phyloP scores from a whole-genome alignment of 1,140 invertebrate genomes.

The Brachionus plicatilis region DNA sequence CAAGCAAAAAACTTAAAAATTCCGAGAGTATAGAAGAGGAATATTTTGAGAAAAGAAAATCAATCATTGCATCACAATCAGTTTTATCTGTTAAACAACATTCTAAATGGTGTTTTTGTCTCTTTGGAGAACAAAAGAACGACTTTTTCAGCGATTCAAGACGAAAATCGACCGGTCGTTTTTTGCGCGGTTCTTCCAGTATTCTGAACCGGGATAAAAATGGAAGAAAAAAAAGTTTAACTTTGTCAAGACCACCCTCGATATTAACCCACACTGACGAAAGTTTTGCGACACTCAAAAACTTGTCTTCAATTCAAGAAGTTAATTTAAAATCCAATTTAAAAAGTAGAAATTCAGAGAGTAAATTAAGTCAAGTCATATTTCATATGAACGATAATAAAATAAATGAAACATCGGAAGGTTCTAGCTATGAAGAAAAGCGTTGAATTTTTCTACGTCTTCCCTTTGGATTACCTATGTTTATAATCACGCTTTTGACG shows the following conservation, averaged over 20 bases:
- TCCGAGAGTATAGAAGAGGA: not conserved
- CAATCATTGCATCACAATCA: not conserved
- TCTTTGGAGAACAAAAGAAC: slow-evolving; percentile 35
- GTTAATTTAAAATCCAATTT: not conserved
- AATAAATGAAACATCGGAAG: not conserved
- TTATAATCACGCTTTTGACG: not conserved
- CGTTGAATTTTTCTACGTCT: not conserved
- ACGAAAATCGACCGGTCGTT: not conserved
- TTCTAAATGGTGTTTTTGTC: slow-evolving; percentile 2
- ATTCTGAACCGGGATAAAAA: not conserved
- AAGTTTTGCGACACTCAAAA: not conserved
- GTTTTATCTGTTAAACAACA: not conserved
- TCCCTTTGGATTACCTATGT: not conserved
- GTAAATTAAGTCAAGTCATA: not conserved
- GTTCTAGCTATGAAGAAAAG: not conserved
- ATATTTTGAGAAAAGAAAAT: not conserved
- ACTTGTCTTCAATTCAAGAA: not conserved
- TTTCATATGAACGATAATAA: not conserved
- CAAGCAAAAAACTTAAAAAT: not conserved
- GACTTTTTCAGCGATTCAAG: slow-evolving; percentile 33
- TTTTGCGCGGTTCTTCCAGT: not conserved
- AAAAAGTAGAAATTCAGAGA: not conserved
- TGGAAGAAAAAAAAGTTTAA: not conserved
- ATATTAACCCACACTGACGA: not conserved
- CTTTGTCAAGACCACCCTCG: not conserved